phyloP scores from a whole-genome alignment of 2,797 vertebrate species.

The Clarias laeviceps region DNA sequence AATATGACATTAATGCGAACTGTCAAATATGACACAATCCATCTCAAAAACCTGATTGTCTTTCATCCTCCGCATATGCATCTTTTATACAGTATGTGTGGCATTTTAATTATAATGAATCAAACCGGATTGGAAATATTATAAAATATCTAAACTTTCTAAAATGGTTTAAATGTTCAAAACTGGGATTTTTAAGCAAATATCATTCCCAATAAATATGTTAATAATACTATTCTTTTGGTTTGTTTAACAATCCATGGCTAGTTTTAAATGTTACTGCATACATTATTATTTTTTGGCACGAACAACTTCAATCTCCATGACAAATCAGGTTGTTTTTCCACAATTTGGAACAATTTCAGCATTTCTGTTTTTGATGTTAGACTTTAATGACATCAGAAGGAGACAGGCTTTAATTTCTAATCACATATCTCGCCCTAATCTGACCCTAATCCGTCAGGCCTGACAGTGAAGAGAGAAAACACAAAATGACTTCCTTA shows the following conservation, averaged over 20 bases:
- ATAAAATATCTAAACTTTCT: neutral
- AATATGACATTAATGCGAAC: no score
- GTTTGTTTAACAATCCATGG: no score
- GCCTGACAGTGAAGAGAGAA: neutral
- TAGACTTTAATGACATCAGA: neutral
- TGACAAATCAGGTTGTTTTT: neutral
- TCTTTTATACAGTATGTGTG: no score
- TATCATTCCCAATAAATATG: neutral
- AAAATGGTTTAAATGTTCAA: neutral
- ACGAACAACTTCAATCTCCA: neutral
- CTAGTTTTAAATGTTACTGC: neutral
- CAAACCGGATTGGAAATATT: neutral
- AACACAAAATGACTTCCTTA: neutral
- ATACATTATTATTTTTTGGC: neutral
- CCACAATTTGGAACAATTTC: neutral
- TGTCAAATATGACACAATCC: no score
- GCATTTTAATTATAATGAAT: neutral
- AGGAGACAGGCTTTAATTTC: neutral
- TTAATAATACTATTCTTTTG: neutral
- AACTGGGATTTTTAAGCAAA: neutral
- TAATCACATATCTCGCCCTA: neutral
- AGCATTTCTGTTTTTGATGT: neutral
- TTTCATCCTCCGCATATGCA: no score
- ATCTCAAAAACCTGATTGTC: no score
- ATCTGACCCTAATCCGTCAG: neutral